phyloP scores from a whole-genome alignment of 2,797 vertebrate genomes.

The Eurystomus glaucurus region DNA sequence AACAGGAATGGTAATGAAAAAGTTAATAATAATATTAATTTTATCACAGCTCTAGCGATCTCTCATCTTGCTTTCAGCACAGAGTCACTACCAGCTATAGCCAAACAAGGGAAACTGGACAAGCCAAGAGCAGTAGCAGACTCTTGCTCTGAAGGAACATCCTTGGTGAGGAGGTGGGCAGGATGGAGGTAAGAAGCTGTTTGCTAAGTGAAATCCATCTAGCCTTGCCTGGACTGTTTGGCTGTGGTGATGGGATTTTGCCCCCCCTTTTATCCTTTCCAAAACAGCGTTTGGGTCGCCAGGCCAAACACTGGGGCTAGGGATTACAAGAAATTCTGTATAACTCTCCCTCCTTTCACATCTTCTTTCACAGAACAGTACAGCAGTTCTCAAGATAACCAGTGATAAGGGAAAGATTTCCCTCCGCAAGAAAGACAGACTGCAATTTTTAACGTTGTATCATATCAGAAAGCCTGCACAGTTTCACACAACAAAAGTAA shows the following conservation, averaged over 20 bases:
- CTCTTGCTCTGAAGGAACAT: background rate
- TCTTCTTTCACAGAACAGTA: no score
- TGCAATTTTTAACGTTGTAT: background rate
- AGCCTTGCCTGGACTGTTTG: background rate
- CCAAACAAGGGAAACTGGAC: background rate
- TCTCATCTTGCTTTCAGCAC: background rate
- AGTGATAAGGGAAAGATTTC: fast-evolving
- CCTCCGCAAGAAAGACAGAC: fast-evolving
- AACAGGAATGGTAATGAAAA: background rate
- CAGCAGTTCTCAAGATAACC: background rate
- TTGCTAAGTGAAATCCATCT: background rate
- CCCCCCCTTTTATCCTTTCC: background rate
- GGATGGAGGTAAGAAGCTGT: background rate
- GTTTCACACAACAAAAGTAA: background rate
- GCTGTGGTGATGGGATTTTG: background rate
- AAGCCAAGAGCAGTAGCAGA: fast-evolving
- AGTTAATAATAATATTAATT: background rate
- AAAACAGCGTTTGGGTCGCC: background rate
- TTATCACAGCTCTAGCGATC: background rate
- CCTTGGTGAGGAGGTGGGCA: background rate
- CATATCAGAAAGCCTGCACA: background rate
- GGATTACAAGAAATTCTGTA: fast-evolving
- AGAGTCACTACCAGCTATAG: background rate
- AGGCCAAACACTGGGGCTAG: background rate
- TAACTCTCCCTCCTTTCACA: background rate